Percentiles rank a stretch among this genome's conserved stretches.
phyloP scores from a whole-genome alignment of 2,797 vertebrate genomes.

The Danio jaintianensis region DNA sequence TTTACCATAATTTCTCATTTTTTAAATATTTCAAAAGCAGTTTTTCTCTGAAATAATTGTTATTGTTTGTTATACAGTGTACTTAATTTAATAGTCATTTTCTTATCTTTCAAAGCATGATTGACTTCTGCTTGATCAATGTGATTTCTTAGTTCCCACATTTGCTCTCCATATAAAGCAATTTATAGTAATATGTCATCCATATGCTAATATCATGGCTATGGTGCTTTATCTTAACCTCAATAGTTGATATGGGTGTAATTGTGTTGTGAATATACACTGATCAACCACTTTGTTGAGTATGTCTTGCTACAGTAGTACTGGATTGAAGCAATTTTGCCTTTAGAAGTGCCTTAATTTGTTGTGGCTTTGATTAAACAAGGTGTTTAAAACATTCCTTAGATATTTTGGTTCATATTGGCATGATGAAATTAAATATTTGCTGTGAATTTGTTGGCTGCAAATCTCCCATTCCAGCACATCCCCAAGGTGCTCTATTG shows the following conservation, averaged over 20 bases:
- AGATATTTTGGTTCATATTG: no score
- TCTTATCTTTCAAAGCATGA: background rate
- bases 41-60: background rate
- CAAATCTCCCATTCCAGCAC: no score
- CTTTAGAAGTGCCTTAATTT: no score
- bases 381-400: no score
- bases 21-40: background rate
- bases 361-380: no score
- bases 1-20: background rate
- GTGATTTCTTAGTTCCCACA: background rate
- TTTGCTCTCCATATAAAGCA: background rate
- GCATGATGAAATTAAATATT: no score
- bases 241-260: background rate
- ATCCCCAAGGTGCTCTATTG: no score
- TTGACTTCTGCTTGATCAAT: background rate
- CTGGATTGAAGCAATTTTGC: no score
- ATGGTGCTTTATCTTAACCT: background rate
- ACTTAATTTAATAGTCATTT: background rate
- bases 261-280: background rate
- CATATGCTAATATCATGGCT: no score
- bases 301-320: background rate
- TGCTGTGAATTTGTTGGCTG: no score
- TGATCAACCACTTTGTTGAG: background rate
- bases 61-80: background rate
- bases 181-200: background rate